These are phyloP conservation scores for Drosophila nigricruria DNA, from an alignment of 2,888 invertebrate genomes.

Conservation along the genomic window DNA sequence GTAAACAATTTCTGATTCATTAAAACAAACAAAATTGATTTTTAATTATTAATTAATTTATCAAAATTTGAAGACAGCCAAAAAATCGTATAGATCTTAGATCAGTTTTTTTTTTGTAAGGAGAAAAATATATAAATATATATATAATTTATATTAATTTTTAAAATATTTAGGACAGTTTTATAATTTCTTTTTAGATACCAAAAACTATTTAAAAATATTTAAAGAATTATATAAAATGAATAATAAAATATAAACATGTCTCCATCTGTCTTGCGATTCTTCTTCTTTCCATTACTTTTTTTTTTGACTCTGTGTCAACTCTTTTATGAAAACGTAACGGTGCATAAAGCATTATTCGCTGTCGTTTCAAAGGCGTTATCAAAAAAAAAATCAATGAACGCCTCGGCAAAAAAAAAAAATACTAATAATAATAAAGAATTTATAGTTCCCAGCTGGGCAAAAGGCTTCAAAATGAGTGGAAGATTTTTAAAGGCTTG, in stretches of 20 bases:
- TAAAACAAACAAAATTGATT: neutral
- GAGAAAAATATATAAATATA: too few relatives aligned
- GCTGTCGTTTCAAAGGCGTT: conserved; percentile 55
- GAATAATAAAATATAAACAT: neutral
- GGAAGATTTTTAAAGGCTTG: conserved; percentile 56
- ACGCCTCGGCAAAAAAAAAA: conserved; percentile 48
- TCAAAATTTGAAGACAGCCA: too few relatives aligned
- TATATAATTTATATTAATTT: too few relatives aligned
- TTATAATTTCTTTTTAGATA: too few relatives aligned
- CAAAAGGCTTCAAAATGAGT: conserved; percentile 55
- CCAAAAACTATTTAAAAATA: too few relatives aligned
- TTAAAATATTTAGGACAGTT: too few relatives aligned
- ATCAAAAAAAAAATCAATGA: conserved; percentile 62
- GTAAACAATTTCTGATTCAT: neutral
- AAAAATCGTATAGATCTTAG: too few relatives aligned
- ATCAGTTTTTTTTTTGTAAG: too few relatives aligned
- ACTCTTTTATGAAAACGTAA: conserved; percentile 25
- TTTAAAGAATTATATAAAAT: too few relatives aligned
- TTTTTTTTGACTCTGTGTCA: conserved; percentile 1
- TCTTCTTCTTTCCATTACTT: neutral
- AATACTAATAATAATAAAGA: conserved; percentile 28
- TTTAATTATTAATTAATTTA: too few relatives aligned
- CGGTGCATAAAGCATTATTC: conserved; percentile 21
- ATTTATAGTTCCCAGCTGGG: conserved; percentile 60
- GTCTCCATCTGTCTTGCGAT: too few relatives aligned